Percentiles rank a stretch among this genome's conserved stretches.
Evolutionary conservation across 2,797 vertebrate genomes (phyloP).

Genomic region (Delichon dasypus): DNA sequence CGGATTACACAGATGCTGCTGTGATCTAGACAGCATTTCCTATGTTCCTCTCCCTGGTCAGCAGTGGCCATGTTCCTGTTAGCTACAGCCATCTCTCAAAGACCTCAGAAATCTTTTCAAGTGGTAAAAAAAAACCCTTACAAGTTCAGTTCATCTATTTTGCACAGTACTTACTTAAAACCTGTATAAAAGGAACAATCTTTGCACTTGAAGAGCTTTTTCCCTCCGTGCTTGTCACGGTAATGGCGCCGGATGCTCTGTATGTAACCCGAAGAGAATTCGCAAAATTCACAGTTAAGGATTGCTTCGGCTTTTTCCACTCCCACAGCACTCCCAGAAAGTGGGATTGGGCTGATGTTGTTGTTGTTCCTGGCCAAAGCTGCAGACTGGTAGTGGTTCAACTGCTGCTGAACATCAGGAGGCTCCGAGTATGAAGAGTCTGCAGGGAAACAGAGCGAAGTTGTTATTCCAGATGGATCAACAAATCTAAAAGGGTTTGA

Average conservation of each 20-base stretch:
- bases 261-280: slow-evolving; percentile 98
- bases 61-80: background rate
- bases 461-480: slow-evolving; percentile 19
- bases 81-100: background rate
- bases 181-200: slow-evolving; percentile 98
- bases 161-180: slow-evolving; percentile 87
- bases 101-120: slow-evolving; percentile 1
- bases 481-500: background rate
- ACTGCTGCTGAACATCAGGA: slow-evolving; percentile 92
- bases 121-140: background rate
- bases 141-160: background rate
- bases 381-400: slow-evolving; percentile 92
- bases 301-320: slow-evolving; percentile 77
- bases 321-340: slow-evolving; percentile 58
- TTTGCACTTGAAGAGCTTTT: slow-evolving; percentile 99
- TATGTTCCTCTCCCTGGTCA: background rate
- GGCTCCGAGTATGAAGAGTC: slow-evolving; percentile 91
- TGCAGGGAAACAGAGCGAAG: slow-evolving; percentile 62
- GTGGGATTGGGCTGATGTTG: slow-evolving; percentile 79
- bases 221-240: slow-evolving; percentile 95
- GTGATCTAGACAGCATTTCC: slow-evolving; percentile 28
- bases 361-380: slow-evolving; percentile 84
- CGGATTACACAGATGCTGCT: slow-evolving; percentile 61
- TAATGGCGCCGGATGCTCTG: slow-evolving; percentile 98
- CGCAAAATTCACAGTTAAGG: slow-evolving; percentile 97